Evolutionary conservation across 2,113 vertebrate species (phyloP).

Genomic region (Microcebus tavaratra): DNA sequence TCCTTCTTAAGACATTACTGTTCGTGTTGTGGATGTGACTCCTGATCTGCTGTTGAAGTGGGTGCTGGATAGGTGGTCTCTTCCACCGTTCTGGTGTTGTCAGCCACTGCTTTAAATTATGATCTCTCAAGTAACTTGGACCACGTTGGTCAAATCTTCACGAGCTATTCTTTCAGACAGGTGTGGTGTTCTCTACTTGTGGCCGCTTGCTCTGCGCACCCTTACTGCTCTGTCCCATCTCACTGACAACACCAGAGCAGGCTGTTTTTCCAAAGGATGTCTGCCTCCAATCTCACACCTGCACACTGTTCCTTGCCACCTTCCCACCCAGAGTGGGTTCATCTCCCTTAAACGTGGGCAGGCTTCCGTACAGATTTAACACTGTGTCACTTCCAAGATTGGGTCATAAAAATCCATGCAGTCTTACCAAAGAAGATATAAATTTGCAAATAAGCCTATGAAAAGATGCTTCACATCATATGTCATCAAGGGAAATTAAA

Average conservation of each 20-base stretch:
- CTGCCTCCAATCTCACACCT: no score
- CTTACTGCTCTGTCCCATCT: fast-evolving
- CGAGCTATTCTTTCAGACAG: neutral
- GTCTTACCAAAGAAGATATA: neutral
- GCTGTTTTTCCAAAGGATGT: neutral
- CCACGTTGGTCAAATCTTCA: neutral
- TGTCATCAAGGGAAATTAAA: neutral
- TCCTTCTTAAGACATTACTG: neutral
- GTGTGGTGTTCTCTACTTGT: neutral
- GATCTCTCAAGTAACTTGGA: neutral
- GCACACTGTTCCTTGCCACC: neutral
- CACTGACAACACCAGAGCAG: neutral
- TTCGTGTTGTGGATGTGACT: no score
- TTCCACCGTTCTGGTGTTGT: fast-evolving
- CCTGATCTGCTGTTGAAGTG: neutral
- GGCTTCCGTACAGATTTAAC: neutral
- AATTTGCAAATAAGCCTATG: neutral
- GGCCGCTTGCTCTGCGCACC: neutral
- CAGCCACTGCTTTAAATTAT: neutral
- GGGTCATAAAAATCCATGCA: neutral
- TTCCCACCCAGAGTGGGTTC: neutral
- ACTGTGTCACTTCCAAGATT: neutral
- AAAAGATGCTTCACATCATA: neutral
- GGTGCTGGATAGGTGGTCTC: fast-evolving
- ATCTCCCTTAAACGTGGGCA: neutral